phyloP scores from a whole-genome alignment of 2,113 vertebrate species.

The Pseudorectes ferrugineus region DNA sequence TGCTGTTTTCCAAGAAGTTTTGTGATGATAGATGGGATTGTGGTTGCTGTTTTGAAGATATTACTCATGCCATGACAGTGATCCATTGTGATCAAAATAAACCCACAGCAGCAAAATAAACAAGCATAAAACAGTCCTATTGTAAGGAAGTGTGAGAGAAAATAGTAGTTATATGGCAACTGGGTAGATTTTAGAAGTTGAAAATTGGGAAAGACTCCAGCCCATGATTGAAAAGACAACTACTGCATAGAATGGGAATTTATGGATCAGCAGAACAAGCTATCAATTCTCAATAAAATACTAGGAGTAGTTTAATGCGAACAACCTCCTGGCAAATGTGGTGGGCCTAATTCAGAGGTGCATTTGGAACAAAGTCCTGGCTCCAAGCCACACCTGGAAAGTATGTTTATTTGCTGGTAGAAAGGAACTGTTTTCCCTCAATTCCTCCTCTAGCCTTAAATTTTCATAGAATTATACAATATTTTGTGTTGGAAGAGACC shows the following conservation, averaged over 20 bases:
- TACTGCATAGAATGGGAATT: not conserved
- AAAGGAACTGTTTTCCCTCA: not conserved
- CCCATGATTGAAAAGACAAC: not conserved
- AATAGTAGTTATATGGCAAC: not conserved
- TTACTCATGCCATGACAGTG: slow-evolving; percentile 46
- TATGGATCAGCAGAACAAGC: not conserved
- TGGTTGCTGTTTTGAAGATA: slow-evolving; percentile 28
- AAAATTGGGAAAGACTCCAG: not conserved
- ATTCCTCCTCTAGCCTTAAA: not conserved
- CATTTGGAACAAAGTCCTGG: not conserved
- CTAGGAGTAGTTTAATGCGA: not conserved
- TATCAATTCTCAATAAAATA: slow-evolving; percentile 45
- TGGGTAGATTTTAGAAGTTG: slow-evolving; percentile 7
- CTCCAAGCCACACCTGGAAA: not conserved
- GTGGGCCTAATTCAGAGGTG: not conserved
- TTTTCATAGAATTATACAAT: not conserved
- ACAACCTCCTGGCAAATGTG: not conserved
- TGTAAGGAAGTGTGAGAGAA: slow-evolving; percentile 32
- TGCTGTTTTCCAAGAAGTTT: not conserved
- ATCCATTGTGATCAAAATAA: slow-evolving; percentile 57
- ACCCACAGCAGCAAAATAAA: slow-evolving; percentile 41
- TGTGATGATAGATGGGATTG: slow-evolving; percentile 17
- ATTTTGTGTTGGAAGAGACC: not conserved
- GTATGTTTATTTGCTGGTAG: not conserved
- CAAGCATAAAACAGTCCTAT: slow-evolving; percentile 11